Conservation (phyloP, 1,140 invertebrate genomes). For the Gryllus bimaculatus region DNA sequence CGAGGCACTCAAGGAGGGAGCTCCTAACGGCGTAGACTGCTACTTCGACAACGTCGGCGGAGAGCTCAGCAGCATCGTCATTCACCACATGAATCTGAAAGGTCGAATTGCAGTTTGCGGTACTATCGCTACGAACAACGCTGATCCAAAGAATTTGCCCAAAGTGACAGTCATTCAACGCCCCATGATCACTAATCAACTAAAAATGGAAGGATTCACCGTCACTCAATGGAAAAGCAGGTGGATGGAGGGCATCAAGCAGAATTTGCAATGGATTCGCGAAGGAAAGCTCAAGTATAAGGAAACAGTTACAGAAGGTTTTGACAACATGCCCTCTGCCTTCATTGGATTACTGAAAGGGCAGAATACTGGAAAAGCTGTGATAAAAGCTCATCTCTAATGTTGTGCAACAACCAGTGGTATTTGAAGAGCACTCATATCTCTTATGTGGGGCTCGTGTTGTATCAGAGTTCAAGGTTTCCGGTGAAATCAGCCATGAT, state of each 20-base stretch:
- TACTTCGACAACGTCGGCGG: constrained; percentile 47
- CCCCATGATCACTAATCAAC: constrained; percentile 36
- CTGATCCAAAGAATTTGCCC: constrained; percentile 22
- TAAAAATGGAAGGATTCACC: constrained; percentile 56
- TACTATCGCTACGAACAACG: constrained; percentile 50
- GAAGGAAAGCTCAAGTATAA: constrained; percentile 52
- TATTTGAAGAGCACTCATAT: too few relatives aligned
- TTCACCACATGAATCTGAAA: constrained; percentile 49
- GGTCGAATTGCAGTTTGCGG: constrained; percentile 54
- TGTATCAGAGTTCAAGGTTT: too few relatives aligned
- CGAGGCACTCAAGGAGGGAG: constrained; percentile 37
- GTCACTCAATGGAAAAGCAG: constrained; percentile 45
- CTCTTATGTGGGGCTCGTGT: too few relatives aligned
- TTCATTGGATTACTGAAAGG: constrained; percentile 49
- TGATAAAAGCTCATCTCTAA: constrained; percentile 23
- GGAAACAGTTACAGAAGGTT: constrained; percentile 54
- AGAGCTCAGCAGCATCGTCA: constrained; percentile 47
- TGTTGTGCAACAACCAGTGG: too few relatives aligned
- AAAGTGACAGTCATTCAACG: constrained; percentile 32
- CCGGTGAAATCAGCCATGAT: too few relatives aligned
- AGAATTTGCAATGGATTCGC: constrained; percentile 49
- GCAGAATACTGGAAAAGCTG: constrained; percentile 51
- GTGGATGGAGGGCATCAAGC: constrained; percentile 47
- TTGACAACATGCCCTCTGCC: constrained; percentile 57
- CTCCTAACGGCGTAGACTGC: constrained; percentile 19